A percentile compares a stretch with the other conserved stretches of the same genome.
Evolutionary conservation across 2,113 vertebrate genomes (phyloP).

Genomic region (Plecturocebus donacophilus): DNA sequence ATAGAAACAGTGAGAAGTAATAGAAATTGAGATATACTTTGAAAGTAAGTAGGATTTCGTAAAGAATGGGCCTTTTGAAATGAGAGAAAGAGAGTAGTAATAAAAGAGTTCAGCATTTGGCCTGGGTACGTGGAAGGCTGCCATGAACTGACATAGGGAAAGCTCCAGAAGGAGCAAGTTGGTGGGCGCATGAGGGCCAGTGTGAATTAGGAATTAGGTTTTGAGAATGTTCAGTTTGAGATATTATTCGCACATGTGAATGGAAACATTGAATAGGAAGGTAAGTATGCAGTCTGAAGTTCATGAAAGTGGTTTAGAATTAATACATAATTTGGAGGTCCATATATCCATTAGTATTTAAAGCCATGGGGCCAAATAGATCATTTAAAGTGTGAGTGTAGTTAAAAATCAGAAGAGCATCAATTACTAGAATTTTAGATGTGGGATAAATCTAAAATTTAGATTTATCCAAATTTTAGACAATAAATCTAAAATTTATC

Average conservation of each 20-base stretch:
- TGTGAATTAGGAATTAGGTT: not conserved
- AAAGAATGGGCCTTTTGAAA: not conserved
- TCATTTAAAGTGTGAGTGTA: not conserved
- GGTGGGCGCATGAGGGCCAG: fast-evolving
- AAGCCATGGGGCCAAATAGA: not conserved
- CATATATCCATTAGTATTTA: not conserved
- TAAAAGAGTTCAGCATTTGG: not conserved
- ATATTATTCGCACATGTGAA: not conserved
- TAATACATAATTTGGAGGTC: not conserved
- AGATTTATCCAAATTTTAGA: too few species aligned
- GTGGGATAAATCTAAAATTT: too few species aligned
- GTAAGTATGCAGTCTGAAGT: not conserved
- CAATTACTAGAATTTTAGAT: not conserved
- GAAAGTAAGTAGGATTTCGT: not conserved
- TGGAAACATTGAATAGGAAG: not conserved
- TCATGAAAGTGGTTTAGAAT: not conserved
- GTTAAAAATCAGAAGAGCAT: not conserved
- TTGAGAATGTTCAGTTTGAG: not conserved
- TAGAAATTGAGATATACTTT: not conserved
- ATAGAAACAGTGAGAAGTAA: not conserved
- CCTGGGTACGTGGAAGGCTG: not conserved
- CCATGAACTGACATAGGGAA: not conserved
- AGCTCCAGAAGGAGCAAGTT: fast-evolving
- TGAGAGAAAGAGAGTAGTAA: not conserved
- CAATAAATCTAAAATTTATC: too few species aligned